These are phyloP conservation scores for Grapholita molesta DNA, from an alignment of 1,140 invertebrate genomes.

Conservation along the genomic window DNA sequence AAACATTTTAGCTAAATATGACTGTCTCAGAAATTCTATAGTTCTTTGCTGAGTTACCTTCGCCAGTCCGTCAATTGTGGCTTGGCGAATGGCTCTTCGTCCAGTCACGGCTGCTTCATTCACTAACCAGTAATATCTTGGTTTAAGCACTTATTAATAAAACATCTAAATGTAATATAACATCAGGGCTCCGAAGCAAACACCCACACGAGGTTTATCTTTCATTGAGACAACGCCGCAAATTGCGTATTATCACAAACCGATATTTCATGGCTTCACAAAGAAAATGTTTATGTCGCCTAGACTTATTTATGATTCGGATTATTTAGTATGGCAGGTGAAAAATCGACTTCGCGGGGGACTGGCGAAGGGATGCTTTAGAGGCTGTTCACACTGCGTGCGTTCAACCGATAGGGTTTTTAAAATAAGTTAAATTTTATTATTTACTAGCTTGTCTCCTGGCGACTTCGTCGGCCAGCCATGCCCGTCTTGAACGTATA, in stretches of 20 bases:
- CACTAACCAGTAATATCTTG: neutral
- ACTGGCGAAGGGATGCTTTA: slow-evolving; percentile 48
- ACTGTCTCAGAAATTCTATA: too few relatives aligned
- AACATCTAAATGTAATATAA: neutral
- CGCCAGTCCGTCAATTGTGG: too few relatives aligned
- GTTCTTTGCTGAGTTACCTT: too few relatives aligned
- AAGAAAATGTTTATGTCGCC: slow-evolving; percentile 34
- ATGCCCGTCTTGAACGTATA: too few relatives aligned
- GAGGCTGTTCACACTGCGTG: neutral
- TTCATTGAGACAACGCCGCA: slow-evolving; percentile 2
- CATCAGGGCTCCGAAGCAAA: neutral
- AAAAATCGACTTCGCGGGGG: slow-evolving; percentile 63
- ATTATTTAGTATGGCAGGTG: slow-evolving; percentile 50
- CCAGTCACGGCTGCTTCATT: neutral
- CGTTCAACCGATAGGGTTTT: neutral
- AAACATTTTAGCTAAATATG: too few relatives aligned
- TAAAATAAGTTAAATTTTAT: too few relatives aligned
- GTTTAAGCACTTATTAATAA: neutral
- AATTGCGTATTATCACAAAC: slow-evolving; percentile 17
- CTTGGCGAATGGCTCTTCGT: too few relatives aligned
- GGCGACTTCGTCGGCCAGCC: too few relatives aligned
- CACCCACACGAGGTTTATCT: neutral
- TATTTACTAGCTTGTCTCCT: too few relatives aligned
- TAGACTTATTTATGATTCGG: slow-evolving; percentile 41
- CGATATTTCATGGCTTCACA: slow-evolving; percentile 35